Percentiles rank a stretch among this genome's conserved stretches.
phyloP scores from a whole-genome alignment of 2,113 vertebrate genomes.

The Tichodroma muraria region DNA sequence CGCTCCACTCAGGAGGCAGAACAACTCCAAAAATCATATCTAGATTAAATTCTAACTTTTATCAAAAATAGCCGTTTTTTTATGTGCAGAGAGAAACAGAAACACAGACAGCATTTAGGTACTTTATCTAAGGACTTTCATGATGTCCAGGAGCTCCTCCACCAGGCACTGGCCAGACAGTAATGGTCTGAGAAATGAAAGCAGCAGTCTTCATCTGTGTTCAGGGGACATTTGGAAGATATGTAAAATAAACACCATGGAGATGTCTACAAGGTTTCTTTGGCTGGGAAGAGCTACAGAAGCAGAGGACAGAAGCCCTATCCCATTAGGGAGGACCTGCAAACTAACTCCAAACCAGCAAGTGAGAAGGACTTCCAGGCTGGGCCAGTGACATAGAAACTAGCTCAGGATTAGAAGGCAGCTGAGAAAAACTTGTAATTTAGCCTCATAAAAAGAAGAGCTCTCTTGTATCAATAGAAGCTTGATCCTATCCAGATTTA shows the following conservation, averaged over 20 bases:
- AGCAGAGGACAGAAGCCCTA: neutral
- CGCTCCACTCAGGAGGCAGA: neutral
- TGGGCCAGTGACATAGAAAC: neutral
- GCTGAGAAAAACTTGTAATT: neutral
- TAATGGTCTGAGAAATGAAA: neutral
- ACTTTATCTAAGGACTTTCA: neutral
- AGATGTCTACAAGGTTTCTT: neutral
- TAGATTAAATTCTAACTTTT: neutral
- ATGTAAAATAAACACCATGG: neutral
- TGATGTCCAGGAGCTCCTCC: neutral
- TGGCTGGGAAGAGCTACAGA: neutral
- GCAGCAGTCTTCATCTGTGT: neutral
- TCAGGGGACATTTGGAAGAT: neutral
- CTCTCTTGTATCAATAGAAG: neutral
- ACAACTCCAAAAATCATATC: neutral
- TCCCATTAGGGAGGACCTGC: neutral
- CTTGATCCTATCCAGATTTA: neutral
- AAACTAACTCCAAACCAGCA: neutral
- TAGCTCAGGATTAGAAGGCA: neutral
- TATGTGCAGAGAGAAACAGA: neutral
- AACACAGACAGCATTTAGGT: neutral
- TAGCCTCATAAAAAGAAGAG: neutral
- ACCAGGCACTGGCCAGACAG: accelerated
- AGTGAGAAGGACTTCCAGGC: neutral
- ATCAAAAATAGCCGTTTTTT: neutral